Evolutionary conservation across 2,797 vertebrate species (phyloP).

Genomic region (Rhincodon typus): DNA sequence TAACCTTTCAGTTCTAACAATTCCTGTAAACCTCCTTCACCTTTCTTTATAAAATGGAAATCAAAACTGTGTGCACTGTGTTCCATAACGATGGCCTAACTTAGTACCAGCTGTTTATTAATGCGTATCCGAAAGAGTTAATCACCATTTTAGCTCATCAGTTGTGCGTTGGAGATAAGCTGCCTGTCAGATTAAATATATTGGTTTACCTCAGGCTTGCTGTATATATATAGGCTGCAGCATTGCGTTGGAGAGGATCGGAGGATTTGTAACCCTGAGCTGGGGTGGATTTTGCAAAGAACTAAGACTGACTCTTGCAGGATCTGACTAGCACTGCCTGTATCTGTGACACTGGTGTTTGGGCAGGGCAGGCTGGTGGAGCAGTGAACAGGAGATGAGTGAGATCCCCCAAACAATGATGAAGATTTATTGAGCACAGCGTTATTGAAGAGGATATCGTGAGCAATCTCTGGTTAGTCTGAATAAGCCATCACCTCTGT

Average conservation of each 20-base stretch:
- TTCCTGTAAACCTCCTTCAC: background rate
- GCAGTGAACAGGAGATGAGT: background rate
- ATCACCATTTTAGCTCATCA: background rate
- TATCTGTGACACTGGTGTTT: background rate
- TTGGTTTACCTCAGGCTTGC: background rate
- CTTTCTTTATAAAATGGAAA: background rate
- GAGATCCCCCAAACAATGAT: background rate
- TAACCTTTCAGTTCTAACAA: background rate
- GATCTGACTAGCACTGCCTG: background rate
- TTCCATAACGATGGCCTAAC: background rate
- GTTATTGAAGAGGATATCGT: background rate
- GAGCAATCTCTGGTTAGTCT: background rate
- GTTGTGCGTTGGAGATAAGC: slow-evolving; percentile 17
- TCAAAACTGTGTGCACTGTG: background rate
- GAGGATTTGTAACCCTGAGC: background rate
- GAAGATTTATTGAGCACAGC: background rate
- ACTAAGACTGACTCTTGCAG: background rate
- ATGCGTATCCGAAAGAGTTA: background rate
- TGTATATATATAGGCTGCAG: background rate
- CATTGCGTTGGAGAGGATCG: background rate
- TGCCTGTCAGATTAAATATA: background rate
- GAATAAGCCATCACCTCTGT: background rate
- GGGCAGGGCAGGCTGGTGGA: background rate
- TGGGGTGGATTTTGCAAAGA: background rate
- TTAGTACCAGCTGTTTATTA: background rate